These are phyloP conservation scores for Gymnobelideus leadbeateri DNA, from an alignment of 2,113 vertebrate species.

Conservation along the genomic window DNA sequence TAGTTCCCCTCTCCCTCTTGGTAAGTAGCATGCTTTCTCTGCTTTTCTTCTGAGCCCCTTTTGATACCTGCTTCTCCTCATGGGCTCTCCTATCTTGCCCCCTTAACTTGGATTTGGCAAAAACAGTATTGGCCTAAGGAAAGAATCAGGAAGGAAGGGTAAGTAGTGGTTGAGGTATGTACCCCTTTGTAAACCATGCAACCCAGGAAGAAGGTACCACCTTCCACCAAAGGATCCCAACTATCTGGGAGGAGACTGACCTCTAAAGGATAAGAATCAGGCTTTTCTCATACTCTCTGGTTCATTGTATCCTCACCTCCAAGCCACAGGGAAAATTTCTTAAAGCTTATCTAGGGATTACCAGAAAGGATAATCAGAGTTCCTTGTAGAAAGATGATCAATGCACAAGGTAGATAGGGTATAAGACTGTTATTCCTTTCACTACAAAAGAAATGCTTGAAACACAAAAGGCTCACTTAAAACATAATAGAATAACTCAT, in stretches of 20 bases:
- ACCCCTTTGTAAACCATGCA: background rate
- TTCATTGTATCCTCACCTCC: background rate
- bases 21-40: background rate
- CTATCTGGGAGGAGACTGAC: background rate
- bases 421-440: background rate
- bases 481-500: background rate
- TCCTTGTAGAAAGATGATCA: background rate
- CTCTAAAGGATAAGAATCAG: background rate
- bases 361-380: background rate
- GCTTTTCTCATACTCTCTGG: background rate
- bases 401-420: background rate
- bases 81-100: background rate
- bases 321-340: background rate
- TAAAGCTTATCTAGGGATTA: background rate
- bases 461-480: background rate
- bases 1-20: background rate
- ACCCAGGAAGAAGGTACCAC: background rate
- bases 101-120: background rate
- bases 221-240: background rate
- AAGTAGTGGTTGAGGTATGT: background rate
- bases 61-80: background rate
- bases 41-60: background rate
- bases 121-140: background rate
- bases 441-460: background rate
- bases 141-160: background rate